Evolutionary conservation across 2,797 vertebrate species (phyloP), one percentile per base, ranked within the genome.

Genomic region (Xenops minutus): DNA sequence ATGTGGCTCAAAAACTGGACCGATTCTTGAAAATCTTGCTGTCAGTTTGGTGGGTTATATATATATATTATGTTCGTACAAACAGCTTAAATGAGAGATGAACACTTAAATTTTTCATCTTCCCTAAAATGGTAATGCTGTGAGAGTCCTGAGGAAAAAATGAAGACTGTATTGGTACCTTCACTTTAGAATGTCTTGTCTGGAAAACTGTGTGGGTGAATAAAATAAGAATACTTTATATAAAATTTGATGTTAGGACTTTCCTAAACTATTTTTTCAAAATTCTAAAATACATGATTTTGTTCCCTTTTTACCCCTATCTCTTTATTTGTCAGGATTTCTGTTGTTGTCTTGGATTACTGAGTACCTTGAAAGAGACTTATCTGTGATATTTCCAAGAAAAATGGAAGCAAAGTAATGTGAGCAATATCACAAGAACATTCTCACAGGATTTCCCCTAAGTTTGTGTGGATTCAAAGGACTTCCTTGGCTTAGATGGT

Each of bases 301-400:
- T 66, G 6, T 63, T 88, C 11, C 21, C 7, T 55, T 54, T 81
- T 61, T 62, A n/a, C 23, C 3, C 4, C 21, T 5, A 0, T 66
- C 30, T 39, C 59, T 88, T 76, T 85, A 41, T 90, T 82, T 61
- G 20, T 82, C 61, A 68, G 62, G 59, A 52, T 91, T 88, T 88
- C n/a, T 88, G 10, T 69, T 92, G 14, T 73, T 91, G 41, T 49
- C 22, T 72, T 76, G 58, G 49, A 49, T 82, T 78, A 37, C 12
- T 81, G n/a, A 73, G 36, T 82, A 87, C n/a, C 58, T 49, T 46
- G 77, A 89, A 94, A 68, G 80, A 92, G 10, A 73, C 75, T 87
- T 96, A 84, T 76, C 88, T 54, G 74, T 85, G 56, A 12, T 79
- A 88, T 94, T 97, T 96, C 84, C 85, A 85, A 83, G 91, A 97